These are phyloP conservation scores for Saimiri boliviensis DNA, from an alignment of 2,113 vertebrate genomes.

Conservation along the genomic window DNA sequence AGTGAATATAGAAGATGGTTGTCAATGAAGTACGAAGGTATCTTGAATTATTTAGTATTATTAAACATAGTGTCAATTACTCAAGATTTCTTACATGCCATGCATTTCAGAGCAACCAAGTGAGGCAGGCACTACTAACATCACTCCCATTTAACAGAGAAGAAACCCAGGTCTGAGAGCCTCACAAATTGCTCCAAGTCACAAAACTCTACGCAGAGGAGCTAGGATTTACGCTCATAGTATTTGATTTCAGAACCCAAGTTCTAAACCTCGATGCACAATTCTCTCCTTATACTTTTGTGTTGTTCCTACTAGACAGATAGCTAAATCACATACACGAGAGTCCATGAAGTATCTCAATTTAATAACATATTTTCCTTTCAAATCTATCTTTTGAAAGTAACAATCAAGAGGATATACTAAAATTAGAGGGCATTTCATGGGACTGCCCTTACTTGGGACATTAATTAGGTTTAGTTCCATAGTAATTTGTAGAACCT, in stretches of 20 bases:
- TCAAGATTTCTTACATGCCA: not conserved
- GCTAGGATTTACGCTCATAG: not conserved
- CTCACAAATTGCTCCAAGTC: not conserved
- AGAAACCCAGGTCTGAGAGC: not conserved
- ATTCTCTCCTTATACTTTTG: not conserved
- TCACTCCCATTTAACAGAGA: not conserved
- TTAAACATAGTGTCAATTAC: constrained; percentile 23
- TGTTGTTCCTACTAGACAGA: not conserved
- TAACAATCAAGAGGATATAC: not conserved
- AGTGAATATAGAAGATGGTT: not conserved
- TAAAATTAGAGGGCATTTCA: not conserved
- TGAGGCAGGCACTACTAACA: not conserved
- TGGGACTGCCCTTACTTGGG: not conserved
- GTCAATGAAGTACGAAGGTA: not conserved
- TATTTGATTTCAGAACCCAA: not conserved
- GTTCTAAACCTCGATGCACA: not conserved
- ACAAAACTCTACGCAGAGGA: not conserved
- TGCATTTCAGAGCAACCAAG: not conserved
- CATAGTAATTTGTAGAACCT: constrained; percentile 1
- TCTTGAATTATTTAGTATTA: not conserved
- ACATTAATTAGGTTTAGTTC: not conserved
- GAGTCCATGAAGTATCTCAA: not conserved
- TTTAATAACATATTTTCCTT: constrained; percentile 16
- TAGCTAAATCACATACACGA: not conserved
- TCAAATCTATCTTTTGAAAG: not conserved